phyloP scores from a whole-genome alignment of 2,797 vertebrate genomes.

The Paratrypauchen microcephalus region DNA sequence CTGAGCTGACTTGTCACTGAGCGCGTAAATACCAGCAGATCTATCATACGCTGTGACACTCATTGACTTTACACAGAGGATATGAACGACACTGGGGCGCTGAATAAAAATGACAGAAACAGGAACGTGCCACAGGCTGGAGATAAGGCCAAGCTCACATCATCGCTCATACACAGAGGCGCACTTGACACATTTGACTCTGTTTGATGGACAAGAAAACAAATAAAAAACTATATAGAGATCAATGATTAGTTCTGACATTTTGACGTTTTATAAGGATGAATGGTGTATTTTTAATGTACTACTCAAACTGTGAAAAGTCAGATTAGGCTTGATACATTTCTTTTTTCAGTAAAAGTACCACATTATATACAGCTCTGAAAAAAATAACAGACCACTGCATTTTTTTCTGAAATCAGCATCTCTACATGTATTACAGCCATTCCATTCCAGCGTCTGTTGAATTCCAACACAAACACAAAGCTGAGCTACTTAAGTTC shows the following conservation, averaged over 20 bases:
- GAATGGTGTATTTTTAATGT: too few species aligned
- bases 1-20: not conserved
- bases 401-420: too few species aligned
- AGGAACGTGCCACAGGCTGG: conserved; percentile 1
- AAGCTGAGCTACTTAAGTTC: too few species aligned
- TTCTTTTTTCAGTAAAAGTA: too few species aligned
- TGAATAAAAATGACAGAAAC: conserved; percentile 20
- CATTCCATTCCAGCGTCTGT: too few species aligned
- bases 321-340: not conserved
- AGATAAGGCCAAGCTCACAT: conserved; percentile 3
- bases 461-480: too few species aligned
- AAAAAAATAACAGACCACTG: too few species aligned
- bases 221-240: conserved; percentile 8
- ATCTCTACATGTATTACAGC: too few species aligned
- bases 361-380: too few species aligned
- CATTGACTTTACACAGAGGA: conserved; percentile 1
- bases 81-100: conserved; percentile 9
- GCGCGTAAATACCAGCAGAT: conserved; percentile 10
- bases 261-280: too few species aligned
- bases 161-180: conserved; percentile 12
- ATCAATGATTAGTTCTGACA: too few species aligned
- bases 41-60: conserved; percentile 1
- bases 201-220: conserved; percentile 12
- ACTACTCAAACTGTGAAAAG: too few species aligned
- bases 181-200: conserved; percentile 13